Conservation (phyloP, 1,140 invertebrate genomes). For the Ridgeia piscesae region DNA sequence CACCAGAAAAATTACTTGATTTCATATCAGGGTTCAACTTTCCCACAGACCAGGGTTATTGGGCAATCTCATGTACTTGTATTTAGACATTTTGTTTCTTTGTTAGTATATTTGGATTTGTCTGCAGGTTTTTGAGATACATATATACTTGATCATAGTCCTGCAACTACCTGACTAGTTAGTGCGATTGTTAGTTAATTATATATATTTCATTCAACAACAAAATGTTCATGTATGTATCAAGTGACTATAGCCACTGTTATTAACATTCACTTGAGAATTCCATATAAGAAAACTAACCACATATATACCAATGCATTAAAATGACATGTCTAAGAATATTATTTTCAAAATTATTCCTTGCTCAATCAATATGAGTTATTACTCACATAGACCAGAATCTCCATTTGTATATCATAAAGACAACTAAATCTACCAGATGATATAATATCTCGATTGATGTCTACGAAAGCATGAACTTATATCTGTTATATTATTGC, state of each 20-base stretch:
- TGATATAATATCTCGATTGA: neutral
- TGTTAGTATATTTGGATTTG: too few relatives aligned
- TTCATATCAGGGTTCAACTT: neutral
- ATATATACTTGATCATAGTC: too few relatives aligned
- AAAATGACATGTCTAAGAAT: neutral
- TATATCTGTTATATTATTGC: neutral
- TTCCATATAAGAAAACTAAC: neutral
- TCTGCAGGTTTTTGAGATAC: too few relatives aligned
- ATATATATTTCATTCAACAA: neutral
- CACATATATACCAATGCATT: neutral
- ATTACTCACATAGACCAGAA: neutral
- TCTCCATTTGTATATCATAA: neutral
- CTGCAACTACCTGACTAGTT: neutral
- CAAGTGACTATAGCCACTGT: neutral
- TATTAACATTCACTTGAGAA: neutral
- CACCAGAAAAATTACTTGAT: neutral
- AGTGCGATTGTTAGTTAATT: neutral
- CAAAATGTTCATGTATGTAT: neutral
- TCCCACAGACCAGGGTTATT: too few relatives aligned
- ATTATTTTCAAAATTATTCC: neutral
- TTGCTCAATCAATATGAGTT: neutral
- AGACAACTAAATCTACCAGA: neutral
- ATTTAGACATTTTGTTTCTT: too few relatives aligned
- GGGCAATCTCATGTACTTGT: too few relatives aligned
- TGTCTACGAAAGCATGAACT: neutral